Percentiles rank a stretch among this genome's conserved stretches.
These are phyloP conservation scores for Malacoctenus gilli DNA, from an alignment of 2,797 vertebrate genomes.

Conservation along the genomic window DNA sequence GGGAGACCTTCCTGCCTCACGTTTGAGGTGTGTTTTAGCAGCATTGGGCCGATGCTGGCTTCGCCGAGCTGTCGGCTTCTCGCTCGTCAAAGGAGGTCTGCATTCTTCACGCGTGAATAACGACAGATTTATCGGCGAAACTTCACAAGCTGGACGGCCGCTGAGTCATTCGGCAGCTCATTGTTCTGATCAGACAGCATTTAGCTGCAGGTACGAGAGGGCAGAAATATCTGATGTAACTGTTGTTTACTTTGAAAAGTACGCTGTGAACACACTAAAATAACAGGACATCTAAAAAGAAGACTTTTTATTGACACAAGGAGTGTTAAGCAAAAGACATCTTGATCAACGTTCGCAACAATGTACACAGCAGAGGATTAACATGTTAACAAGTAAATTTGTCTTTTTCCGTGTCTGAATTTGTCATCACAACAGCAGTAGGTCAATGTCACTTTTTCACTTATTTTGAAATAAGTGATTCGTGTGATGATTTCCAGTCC, in stretches of 20 bases:
- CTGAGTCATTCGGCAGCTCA: neutral
- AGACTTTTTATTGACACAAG: too few species aligned
- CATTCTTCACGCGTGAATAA: constrained; percentile 4
- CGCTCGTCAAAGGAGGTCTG: neutral
- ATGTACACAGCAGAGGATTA: too few species aligned
- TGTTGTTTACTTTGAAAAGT: neutral
- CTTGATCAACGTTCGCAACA: too few species aligned
- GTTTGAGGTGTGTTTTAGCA: neutral
- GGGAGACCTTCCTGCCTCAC: neutral
- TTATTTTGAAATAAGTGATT: too few species aligned
- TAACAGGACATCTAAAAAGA: too few species aligned
- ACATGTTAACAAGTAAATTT: too few species aligned
- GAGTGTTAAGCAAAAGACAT: too few species aligned
- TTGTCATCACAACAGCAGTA: too few species aligned
- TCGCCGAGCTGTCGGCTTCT: constrained; percentile 1
- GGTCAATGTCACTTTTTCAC: too few species aligned
- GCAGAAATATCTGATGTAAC: neutral
- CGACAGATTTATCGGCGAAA: constrained; percentile 15
- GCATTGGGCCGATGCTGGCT: neutral
- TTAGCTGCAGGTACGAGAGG: neutral
- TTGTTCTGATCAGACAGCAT: neutral
- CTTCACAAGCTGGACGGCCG: constrained; percentile 13
- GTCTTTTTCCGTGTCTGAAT: too few species aligned
- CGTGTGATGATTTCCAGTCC: too few species aligned
- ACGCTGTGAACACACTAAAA: too few species aligned